Conservation (phyloP, 2,113 vertebrate genomes). For the Campylomormyrus tamandua region DNA sequence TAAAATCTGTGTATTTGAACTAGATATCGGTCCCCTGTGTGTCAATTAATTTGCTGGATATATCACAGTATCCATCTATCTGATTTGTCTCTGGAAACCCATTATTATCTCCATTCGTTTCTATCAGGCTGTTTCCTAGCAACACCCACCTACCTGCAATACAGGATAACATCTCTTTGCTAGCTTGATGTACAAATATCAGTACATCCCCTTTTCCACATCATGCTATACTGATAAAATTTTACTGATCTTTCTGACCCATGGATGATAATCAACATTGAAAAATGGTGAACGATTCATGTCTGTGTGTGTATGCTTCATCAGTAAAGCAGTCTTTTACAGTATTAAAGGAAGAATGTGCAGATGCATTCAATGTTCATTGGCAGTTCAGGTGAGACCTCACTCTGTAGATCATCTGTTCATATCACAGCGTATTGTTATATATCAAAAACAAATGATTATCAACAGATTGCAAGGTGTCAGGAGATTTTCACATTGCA, state of each 20-base stretch:
- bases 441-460: not conserved
- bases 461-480: not conserved
- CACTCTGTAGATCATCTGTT: not conserved
- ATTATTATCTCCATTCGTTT: not conserved
- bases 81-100: slow-evolving; percentile 25
- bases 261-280: not conserved
- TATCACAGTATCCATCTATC: slow-evolving; percentile 27
- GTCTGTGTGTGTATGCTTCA: not conserved
- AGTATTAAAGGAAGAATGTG: not conserved
- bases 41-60: slow-evolving; percentile 15
- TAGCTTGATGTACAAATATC: slow-evolving; percentile 4
- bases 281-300: not conserved
- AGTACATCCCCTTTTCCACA: not conserved
- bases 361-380: not conserved
- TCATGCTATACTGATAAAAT: slow-evolving; percentile 11
- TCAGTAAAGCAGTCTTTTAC: not conserved
- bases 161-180: slow-evolving; percentile 21
- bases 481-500: not conserved
- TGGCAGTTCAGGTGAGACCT: not conserved
- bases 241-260: not conserved
- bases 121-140: slow-evolving; percentile 35
- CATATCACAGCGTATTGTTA: not conserved
- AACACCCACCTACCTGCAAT: slow-evolving; percentile 24
- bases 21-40: slow-evolving; percentile 3
- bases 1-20: slow-evolving; percentile 6